Base-by-base conservation (phyloP, 2,888 invertebrate genomes). In the Entomobrya proxima region DNA sequence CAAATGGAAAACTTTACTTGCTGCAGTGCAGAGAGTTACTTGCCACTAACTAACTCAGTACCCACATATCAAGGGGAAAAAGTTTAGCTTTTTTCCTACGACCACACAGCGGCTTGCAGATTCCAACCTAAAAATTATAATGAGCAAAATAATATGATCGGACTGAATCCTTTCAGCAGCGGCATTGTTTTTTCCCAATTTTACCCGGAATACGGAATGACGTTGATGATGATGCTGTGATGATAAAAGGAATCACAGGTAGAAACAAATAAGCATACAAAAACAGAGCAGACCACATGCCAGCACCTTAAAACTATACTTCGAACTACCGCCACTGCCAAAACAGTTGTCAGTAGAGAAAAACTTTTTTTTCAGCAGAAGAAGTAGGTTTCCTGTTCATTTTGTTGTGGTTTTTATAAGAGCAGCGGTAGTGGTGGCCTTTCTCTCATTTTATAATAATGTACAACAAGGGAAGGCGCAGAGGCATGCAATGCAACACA, bases 251-350 rank as follows among this genome's bases (percentile, higher is more conserved):
- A n/a, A 52, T 32, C 32, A 50, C 30, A 69, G 21, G 32, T 50
- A 18, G 18, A 24, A 2, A 24, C 27, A 67, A 24, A 67, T 40
- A 11, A 18, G 35, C 6, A 35, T 6, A 35, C 15, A 32, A 61
- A 35, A 61, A 32, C 74, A 40, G 44, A 35, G 35, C 37, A 77
- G 77, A 77, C 58, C 77, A 77, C 77, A 77, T 77, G 44, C 77
- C 27, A 40, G 44, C 77, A 77, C 35, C 77, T n/a, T n/a, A n/a
- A n/a, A n/a, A n/a, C n/a, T 61, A 4, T 40, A 44, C 52, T 55
- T 64, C 13, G 13, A 44, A 44, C 55, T 6, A 6, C 24, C 27
- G 9, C n/a, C 44, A 9, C n/a, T n/a, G 11, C n/a, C 44, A 44
- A 2, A 2, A 44, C 44, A 2, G 9, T n/a, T 44, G 44, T n/a